phyloP scores from a whole-genome alignment of 2,888 invertebrate genomes.

The Zonitis immaculata region DNA sequence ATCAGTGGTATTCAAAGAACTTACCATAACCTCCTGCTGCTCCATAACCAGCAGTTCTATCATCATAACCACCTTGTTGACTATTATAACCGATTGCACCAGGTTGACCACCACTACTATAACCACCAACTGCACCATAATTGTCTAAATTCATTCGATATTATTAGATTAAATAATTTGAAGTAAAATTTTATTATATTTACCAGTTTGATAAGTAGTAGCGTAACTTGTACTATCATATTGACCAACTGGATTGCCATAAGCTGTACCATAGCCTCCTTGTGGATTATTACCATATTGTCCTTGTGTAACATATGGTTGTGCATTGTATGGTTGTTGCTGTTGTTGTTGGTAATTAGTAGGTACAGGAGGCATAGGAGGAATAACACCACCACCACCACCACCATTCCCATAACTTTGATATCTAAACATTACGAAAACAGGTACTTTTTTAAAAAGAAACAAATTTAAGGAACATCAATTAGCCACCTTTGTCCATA shows the following conservation, averaged over 20 bases:
- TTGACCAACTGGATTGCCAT: conserved; percentile 11
- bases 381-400: conserved; percentile 12
- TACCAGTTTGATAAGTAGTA: conserved; percentile 17
- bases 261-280: conserved; percentile 14
- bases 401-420: conserved; percentile 22
- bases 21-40: conserved; percentile 33
- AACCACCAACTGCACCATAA: conserved; percentile 23
- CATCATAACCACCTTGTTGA: conserved; percentile 26
- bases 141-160: conserved; percentile 6
- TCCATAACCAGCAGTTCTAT: conserved; percentile 30
- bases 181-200: background rate
- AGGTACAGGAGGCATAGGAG: conserved; percentile 6
- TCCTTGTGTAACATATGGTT: conserved; percentile 22
- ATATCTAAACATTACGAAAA: conserved; percentile 11
- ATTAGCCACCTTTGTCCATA: conserved; percentile 34
- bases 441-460: background rate
- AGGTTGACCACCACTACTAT: conserved; percentile 23
- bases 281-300: conserved; percentile 8
- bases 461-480: conserved; percentile 15
- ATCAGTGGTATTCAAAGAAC: conserved; percentile 10
- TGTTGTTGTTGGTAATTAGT: conserved; percentile 20
- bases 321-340: conserved; percentile 26
- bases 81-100: conserved; percentile 22
- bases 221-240: conserved; percentile 15
- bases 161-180: background rate